Evolutionary conservation across 2,888 invertebrate species (phyloP).

Genomic region (Drosophila helvetica): DNA sequence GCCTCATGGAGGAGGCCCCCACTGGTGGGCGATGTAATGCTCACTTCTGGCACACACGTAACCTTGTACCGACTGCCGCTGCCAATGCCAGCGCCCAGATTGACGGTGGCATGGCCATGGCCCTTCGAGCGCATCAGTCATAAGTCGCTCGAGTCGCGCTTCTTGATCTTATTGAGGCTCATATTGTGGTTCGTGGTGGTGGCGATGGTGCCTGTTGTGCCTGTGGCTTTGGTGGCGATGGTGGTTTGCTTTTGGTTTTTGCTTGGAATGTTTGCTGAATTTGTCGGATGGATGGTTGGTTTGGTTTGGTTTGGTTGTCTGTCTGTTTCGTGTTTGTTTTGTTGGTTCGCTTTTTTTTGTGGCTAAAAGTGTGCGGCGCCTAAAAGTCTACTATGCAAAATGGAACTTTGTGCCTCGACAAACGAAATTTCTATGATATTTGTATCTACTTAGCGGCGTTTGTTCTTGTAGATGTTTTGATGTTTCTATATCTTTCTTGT

Average conservation of each 20-base stretch:
- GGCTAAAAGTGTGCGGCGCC: slow-evolving; percentile 67
- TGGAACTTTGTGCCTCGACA: slow-evolving; percentile 58
- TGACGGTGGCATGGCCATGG: slow-evolving; percentile 64
- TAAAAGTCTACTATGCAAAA: slow-evolving; percentile 73
- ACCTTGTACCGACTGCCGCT: slow-evolving; percentile 83
- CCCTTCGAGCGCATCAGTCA: slow-evolving; percentile 83
- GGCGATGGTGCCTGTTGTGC: slow-evolving; percentile 41
- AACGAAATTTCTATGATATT: slow-evolving; percentile 36
- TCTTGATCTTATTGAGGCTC: slow-evolving; percentile 82
- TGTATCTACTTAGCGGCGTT: slow-evolving; percentile 41
- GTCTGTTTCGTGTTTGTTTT: slow-evolving; percentile 26
- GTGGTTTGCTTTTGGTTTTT: slow-evolving; percentile 46
- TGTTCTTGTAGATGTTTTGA: slow-evolving; percentile 14
- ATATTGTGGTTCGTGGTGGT: slow-evolving; percentile 69
- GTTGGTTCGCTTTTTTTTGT: slow-evolving; percentile 24
- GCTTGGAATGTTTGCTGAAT: slow-evolving; percentile 32
- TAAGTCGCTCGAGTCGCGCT: slow-evolving; percentile 84
- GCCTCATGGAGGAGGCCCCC: slow-evolving; percentile 51
- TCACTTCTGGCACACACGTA: slow-evolving; percentile 83
- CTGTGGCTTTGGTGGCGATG: slow-evolving; percentile 63
- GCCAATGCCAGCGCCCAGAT: slow-evolving; percentile 76
- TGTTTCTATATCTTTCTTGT: slow-evolving; percentile 29
- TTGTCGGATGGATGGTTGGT: slow-evolving; percentile 54
- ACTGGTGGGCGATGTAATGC: slow-evolving; percentile 82
- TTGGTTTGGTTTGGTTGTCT: slow-evolving; percentile 36